These are phyloP conservation scores for Zaprionus bogoriensis DNA, from an alignment of 2,888 invertebrate genomes.

Conservation along the genomic window DNA sequence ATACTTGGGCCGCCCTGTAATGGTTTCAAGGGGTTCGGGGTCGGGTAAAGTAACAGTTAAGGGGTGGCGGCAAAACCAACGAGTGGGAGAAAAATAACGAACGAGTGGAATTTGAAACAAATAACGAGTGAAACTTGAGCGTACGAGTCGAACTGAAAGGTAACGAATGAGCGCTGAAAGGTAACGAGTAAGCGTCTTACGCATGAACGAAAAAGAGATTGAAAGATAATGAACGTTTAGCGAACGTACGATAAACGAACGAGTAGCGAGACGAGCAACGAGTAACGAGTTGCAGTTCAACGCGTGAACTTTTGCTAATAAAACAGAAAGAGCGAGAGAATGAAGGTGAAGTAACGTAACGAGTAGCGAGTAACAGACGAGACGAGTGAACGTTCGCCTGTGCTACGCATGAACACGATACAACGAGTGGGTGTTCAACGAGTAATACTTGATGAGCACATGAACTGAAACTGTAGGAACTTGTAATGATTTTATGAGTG, in stretches of 20 bases:
- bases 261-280: conserved; percentile 9
- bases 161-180: no score
- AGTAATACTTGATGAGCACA: neutral
- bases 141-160: no score
- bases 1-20: conserved; percentile 7
- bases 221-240: no score
- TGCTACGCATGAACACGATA: neutral
- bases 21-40: no score
- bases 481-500: neutral
- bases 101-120: no score
- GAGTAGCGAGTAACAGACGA: neutral
- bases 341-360: neutral
- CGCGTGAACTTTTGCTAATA: neutral
- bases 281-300: conserved; percentile 4
- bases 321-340: neutral
- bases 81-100: no score
- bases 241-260: neutral
- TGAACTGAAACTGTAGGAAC: neutral
- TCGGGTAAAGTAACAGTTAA: no score
- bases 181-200: no score
- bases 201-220: no score
- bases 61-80: no score
- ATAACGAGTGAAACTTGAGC: no score
- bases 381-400: no score
- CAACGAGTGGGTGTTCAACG: conserved; percentile 3